Percentiles rank a stretch among this genome's conserved stretches.
phyloP scores from a whole-genome alignment of 2,113 vertebrate genomes.

The Anarrhichthys ocellatus region DNA sequence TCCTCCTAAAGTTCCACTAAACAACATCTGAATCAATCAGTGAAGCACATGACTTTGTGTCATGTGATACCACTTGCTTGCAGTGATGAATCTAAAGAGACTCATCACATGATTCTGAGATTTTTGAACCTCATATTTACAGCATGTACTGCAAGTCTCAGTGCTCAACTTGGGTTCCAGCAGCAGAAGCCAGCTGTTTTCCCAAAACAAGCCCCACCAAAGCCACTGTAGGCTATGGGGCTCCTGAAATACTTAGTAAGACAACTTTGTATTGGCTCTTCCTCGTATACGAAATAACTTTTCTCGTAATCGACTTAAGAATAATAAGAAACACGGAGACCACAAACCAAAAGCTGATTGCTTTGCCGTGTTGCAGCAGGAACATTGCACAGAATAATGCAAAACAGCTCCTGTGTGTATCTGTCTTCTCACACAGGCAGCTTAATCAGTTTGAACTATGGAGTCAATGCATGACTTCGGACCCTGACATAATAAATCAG shows the following conservation, averaged over 20 bases:
- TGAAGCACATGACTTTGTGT: not conserved
- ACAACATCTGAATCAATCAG: not conserved
- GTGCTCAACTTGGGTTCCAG: not conserved
- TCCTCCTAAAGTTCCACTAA: no score
- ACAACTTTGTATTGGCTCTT: not conserved
- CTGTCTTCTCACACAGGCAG: not conserved
- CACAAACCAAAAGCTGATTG: not conserved
- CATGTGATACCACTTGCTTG: not conserved
- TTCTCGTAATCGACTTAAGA: not conserved
- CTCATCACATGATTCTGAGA: not conserved
- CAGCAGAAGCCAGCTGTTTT: not conserved
- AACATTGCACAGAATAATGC: conserved; percentile 10
- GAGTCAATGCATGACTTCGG: conserved; percentile 18
- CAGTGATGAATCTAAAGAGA: not conserved
- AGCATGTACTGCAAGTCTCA: not conserved
- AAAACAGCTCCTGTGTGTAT: conserved; percentile 9
- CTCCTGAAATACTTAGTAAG: not conserved
- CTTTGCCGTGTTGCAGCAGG: not conserved
- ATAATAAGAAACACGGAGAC: not conserved
- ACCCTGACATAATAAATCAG: conserved; percentile 49
- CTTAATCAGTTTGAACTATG: conserved; percentile 56
- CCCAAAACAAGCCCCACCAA: not conserved
- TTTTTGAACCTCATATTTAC: not conserved
- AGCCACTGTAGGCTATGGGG: not conserved
- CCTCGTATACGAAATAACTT: not conserved